These are phyloP conservation scores for Guaruba guarouba DNA, from an alignment of 2,113 vertebrate species.

Conservation along the genomic window DNA sequence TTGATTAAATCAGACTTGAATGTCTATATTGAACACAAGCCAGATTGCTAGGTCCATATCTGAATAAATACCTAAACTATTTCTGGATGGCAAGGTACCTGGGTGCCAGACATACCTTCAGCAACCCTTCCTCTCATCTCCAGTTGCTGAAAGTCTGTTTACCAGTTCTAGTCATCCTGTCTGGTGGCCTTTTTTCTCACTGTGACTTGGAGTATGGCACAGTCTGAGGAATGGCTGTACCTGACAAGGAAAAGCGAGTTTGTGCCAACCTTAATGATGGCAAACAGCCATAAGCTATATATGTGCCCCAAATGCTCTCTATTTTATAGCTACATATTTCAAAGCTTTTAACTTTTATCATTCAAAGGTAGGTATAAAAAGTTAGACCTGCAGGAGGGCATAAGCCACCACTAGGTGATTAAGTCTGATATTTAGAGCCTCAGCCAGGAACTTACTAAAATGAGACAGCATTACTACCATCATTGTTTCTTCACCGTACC, in stretches of 20 bases:
- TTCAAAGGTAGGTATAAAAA: constrained; percentile 2
- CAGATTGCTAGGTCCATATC: not conserved
- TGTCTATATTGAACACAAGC: not conserved
- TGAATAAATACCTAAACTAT: not conserved
- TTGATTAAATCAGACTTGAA: not conserved
- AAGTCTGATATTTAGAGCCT: not conserved
- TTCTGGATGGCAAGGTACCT: not conserved
- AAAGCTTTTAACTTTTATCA: not conserved
- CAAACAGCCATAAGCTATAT: not conserved
- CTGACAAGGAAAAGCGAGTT: not conserved
- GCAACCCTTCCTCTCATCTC: not conserved
- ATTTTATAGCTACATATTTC: constrained; percentile 5
- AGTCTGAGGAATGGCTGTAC: not conserved
- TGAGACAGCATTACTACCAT: not conserved
- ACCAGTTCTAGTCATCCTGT: not conserved
- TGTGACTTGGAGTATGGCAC: not conserved
- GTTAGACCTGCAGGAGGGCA: not conserved
- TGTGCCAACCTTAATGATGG: not conserved
- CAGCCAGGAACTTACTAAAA: not conserved
- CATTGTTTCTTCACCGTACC: not conserved
- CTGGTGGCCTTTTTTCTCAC: not conserved
- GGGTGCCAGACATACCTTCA: not conserved
- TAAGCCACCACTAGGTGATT: not conserved
- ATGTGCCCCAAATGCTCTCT: not conserved
- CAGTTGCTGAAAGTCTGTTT: not conserved